Base-by-base conservation (phyloP, 2,888 invertebrate species). In the Ormyrus labotus region DNA sequence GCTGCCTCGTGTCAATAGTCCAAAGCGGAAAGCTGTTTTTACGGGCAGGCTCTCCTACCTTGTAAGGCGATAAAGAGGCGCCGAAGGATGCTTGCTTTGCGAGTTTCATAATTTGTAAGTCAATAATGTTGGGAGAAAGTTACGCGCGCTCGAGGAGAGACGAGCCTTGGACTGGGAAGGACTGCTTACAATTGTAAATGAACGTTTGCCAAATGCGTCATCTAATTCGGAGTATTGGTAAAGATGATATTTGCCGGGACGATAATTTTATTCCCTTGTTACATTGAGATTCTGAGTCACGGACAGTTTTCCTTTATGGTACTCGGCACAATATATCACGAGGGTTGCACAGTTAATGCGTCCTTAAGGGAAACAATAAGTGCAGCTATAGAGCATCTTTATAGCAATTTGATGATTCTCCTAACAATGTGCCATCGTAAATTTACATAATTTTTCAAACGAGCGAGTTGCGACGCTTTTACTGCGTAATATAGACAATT, bases 271-370 rank as follows among this genome's bases (percentile, higher is more conserved):
- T 47, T 48, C 63, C 10, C 55, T 45, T 10, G 47, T 47, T 34
- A 34, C 34, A 34, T 34, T 34, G 34, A 2, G 19, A 4, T 4
- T 34, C 34, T 64, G 63, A 72, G 19, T 72, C 72, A 72, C 13
- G 2, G 48, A 10, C 47, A 10, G 48, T 58, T 34, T 34, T 34
- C 19, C 11, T 7, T 71, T 57, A 47, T 71, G 51, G 50, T 34
- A 34, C 34, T 34, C 60, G 50, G 60, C 60, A 60, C 13, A 60
- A n/a, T 60, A 50, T 71, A 19, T 60, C 70, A 60, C 55, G 64
- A 55, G 45, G 48, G 9, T 45, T 47, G 55, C 9, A 63, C 11
- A 10, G 34, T 45, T 50, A 51, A 45, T 61, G 45, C n/a, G n/a
- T 19, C 70, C 70, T 70, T 8, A 10, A 7, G n/a, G 51, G 19